Base-by-base conservation (phyloP, 2,888 invertebrate genomes). In the Cosmorhoe ocellata region DNA sequence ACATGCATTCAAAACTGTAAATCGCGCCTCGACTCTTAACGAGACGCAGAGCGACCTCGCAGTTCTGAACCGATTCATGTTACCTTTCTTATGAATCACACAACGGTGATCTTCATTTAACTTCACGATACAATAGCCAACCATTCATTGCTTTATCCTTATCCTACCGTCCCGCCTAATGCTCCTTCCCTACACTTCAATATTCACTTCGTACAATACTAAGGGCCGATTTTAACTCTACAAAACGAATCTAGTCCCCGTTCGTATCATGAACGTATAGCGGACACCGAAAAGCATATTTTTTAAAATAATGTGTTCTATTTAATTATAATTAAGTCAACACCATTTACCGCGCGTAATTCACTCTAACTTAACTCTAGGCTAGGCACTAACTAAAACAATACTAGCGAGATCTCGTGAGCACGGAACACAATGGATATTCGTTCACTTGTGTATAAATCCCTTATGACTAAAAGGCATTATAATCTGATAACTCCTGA, bases 351-450 rank as follows among this genome's bases (percentile, higher is more conserved):
- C 74, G 76, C 76, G 68, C 71, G 54, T 47, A 83, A 77, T 84
- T 84, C 80, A 61, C 71, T 64, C 85, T 85, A 86, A 84, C 87
- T 87, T 89, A 88, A 79, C 69, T 60, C 81, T 86, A 86, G 27
- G 38, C 47, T 63, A 85, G 81, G 81, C 85, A 81, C 84, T 88
- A 86, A 89, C 87, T 88, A 87, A 87, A 83, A 65, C 51, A 80
- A 81, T 81, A 85, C 88, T 89, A 90, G 82, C 86, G 90, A 90
- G 90, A 90, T 90, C 90, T 80, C 79, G 77, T 88, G 88, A 87
- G 87, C 85, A 87, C 82, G 82, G 87, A 87, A 90, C 89, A 89
- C 86, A 85, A 81, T 77, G 71, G 70, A 65, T 45, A 48, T 59
- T 61, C 66, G 64, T 60, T 55, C 62, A 71, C 69, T 73, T 73